A percentile compares a stretch with the other conserved stretches of the same genome.
phyloP scores from a whole-genome alignment of 2,797 vertebrate species.

The Leucoraja ocellata region DNA sequence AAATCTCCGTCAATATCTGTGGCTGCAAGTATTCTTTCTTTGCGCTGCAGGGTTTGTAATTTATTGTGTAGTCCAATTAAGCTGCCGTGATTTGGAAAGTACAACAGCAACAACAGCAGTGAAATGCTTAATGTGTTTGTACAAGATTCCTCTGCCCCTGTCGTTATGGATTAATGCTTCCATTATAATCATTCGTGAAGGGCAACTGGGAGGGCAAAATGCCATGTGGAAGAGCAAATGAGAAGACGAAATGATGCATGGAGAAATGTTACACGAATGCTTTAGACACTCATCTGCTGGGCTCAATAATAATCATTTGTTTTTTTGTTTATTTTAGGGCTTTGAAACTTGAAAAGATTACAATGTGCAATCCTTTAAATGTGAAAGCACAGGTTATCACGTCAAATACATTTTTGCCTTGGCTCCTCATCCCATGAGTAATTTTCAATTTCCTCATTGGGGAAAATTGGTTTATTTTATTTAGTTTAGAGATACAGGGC shows the following conservation, averaged over 20 bases:
- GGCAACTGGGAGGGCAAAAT: conserved; percentile 7
- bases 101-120: too few species aligned
- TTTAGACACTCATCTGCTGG: not conserved
- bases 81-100: not conserved
- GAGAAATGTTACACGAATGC: not conserved
- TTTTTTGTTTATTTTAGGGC: not conserved
- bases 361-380: not conserved
- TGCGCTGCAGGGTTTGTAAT: not conserved
- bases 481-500: too few species aligned
- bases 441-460: not conserved
- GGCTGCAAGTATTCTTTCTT: not conserved
- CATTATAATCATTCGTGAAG: not conserved
- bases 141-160: not conserved
- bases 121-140: not conserved
- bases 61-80: not conserved
- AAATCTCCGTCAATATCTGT: not conserved
- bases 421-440: not conserved
- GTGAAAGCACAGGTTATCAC: not conserved
- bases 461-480: not conserved
- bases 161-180: not conserved
- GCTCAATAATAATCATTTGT: not conserved
- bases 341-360: not conserved
- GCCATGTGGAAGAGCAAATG: not conserved
- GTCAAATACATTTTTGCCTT: not conserved
- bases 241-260: not conserved